Conservation (phyloP, 2,888 invertebrate genomes). For the Bombylius major region DNA sequence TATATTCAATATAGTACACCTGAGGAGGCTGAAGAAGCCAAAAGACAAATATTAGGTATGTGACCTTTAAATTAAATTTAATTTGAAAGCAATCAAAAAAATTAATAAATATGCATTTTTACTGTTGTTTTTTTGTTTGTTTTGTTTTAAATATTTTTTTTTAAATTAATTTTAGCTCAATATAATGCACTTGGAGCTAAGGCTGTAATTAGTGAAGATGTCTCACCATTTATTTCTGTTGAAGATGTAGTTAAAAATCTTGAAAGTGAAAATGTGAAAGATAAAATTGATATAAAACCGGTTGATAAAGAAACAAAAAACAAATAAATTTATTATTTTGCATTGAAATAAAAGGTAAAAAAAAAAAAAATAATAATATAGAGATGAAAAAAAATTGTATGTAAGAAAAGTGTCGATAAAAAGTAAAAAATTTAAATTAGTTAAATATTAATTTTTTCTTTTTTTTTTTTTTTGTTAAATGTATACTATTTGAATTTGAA, state of each 20-base stretch:
- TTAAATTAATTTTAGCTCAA: not conserved
- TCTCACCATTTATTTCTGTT: not conserved
- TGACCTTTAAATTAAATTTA: not conserved
- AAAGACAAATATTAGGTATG: slow-evolving; percentile 9
- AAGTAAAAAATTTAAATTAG: too few species aligned
- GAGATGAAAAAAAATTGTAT: too few species aligned
- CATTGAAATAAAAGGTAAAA: not conserved
- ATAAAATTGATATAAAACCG: too few species aligned
- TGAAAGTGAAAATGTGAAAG: too few species aligned
- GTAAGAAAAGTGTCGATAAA: too few species aligned
- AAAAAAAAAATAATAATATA: not conserved
- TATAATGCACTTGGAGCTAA: slow-evolving; percentile 4
- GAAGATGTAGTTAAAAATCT: too few species aligned
- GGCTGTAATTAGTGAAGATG: not conserved
- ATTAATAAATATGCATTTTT: not conserved
- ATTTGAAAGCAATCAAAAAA: not conserved
- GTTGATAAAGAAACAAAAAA: too few species aligned
- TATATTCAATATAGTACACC: slow-evolving; percentile 12
- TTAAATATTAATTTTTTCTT: too few species aligned
- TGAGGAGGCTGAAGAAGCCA: slow-evolving; percentile 11
- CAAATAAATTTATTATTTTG: too few species aligned
- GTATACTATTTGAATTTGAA: too few species aligned
- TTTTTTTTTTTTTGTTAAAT: too few species aligned
- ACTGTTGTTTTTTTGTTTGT: not conserved
- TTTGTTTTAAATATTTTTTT: not conserved